Percentiles rank a stretch among this genome's conserved stretches.
Evolutionary conservation across 1,140 invertebrate species (phyloP).

Genomic region (Neotoxoptera formosana): DNA sequence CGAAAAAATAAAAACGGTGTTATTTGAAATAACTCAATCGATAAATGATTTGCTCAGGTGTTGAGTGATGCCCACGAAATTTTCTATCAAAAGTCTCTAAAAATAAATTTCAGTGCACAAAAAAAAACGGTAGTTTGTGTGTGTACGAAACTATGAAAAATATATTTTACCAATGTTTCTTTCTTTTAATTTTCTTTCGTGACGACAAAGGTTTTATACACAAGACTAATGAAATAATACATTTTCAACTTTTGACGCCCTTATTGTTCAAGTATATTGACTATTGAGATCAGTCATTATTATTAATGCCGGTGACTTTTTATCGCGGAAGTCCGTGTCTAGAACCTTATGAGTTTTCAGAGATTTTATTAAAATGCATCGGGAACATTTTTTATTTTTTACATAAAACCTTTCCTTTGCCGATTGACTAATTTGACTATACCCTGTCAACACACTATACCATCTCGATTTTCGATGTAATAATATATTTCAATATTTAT

Average conservation of each 20-base stretch:
- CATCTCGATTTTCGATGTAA: not conserved
- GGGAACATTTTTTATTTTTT: not conserved
- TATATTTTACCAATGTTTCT: too few species aligned
- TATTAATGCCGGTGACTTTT: not conserved
- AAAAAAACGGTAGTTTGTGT: too few species aligned
- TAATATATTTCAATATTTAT: constrained; percentile 20
- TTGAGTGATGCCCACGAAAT: too few species aligned
- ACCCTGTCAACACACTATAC: not conserved
- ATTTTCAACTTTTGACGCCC: not conserved
- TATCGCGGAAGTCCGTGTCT: not conserved
- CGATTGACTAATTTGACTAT: not conserved
- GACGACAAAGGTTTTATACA: too few species aligned
- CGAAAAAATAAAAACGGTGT: too few species aligned
- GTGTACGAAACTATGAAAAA: too few species aligned
- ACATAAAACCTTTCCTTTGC: not conserved
- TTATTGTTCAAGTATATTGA: not conserved
- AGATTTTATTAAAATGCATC: not conserved
- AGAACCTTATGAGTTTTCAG: not conserved
- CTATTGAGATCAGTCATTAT: not conserved
- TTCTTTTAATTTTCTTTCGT: too few species aligned
- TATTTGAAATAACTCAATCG: too few species aligned
- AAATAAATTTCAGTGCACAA: too few species aligned
- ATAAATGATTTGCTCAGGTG: too few species aligned
- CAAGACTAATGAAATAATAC: not conserved
- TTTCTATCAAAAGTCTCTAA: too few species aligned